Base-by-base conservation (phyloP, 2,113 vertebrate genomes). In the Seriola rivoliana region DNA sequence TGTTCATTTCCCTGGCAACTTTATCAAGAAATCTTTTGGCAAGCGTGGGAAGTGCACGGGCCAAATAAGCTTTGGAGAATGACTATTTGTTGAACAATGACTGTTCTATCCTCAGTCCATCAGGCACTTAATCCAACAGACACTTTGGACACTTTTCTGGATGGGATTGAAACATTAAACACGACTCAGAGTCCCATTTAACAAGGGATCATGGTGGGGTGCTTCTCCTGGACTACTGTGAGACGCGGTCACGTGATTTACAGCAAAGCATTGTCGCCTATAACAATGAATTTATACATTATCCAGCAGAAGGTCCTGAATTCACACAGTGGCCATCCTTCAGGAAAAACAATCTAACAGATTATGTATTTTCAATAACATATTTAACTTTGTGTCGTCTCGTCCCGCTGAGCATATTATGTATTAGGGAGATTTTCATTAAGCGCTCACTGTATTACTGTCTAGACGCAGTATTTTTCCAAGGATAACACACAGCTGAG, bases 11-110 rank as follows among this genome's bases (percentile, higher is more conserved):
- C 70, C 74, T 74, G 67, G 83, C 75, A 85, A 85, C 87, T 21
- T 50, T 84, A 91, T 92, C 83, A 50, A 72, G 71, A 81, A 81
- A 85, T 88, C 81, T 85, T 71, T 62, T 89, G 87, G 83, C 85
- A 12, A 48, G 32, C 48, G n/a, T 34, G 42, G 58, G 62, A 60
- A 46, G 79, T 14, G 46, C 10, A 57, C 32, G 1, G n/a, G 80
- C 83, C 85, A 90, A 83, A 83, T 29, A 76, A 81, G 70, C 84
- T 65, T 19, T 62, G 75, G 54, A 87, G 85, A 69, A 82, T 42
- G 79, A 74, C 48, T 66, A 79, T 58, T 50, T 44, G 60, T 66
- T 38, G 59, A 90, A 91, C 91, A 90, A 88, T 85, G 82, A 70
- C 75, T 13, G 80, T 64, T 88, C 88, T 91, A 57, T 91, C 66